Evolutionary conservation across 2,888 invertebrate species (phyloP).

Genomic region (Diabrotica balteata): DNA sequence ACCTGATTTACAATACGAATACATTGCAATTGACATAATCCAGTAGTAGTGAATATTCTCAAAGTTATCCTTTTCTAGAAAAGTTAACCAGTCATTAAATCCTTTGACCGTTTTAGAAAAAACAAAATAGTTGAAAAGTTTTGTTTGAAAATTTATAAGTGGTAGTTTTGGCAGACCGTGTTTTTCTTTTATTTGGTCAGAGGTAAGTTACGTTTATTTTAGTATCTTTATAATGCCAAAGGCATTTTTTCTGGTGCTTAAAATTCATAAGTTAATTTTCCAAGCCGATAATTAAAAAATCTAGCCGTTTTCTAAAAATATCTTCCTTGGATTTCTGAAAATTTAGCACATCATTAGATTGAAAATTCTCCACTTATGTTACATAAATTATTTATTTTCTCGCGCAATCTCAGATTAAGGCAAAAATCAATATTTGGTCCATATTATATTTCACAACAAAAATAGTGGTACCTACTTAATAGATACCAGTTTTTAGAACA

Average conservation of each 20-base stretch:
- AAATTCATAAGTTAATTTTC: not conserved
- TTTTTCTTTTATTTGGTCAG: conserved; percentile 9
- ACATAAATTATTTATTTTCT: not conserved
- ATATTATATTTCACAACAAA: conserved; percentile 9
- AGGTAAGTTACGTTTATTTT: conserved; percentile 5
- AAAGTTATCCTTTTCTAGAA: too few relatives aligned
- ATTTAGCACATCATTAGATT: not conserved
- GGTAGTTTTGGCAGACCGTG: conserved; percentile 6
- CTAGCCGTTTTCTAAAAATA: conserved; percentile 11
- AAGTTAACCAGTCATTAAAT: too few relatives aligned
- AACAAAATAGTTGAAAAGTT: not conserved
- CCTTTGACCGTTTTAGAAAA: too few relatives aligned
- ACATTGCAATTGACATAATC: too few relatives aligned
- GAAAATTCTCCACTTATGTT: not conserved
- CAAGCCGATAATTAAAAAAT: not conserved
- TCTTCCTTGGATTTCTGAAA: not conserved
- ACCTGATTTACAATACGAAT: too few relatives aligned
- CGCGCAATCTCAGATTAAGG: conserved; percentile 11
- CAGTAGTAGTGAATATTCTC: too few relatives aligned
- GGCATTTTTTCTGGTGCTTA: not conserved
- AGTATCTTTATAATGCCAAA: not conserved
- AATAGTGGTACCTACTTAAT: not conserved
- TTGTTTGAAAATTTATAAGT: conserved; percentile 6
- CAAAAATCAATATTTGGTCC: conserved; percentile 16
- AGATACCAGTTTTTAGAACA: too few relatives aligned